phyloP scores from a whole-genome alignment of 2,113 vertebrate genomes.

The Hemibagrus wyckioides region DNA sequence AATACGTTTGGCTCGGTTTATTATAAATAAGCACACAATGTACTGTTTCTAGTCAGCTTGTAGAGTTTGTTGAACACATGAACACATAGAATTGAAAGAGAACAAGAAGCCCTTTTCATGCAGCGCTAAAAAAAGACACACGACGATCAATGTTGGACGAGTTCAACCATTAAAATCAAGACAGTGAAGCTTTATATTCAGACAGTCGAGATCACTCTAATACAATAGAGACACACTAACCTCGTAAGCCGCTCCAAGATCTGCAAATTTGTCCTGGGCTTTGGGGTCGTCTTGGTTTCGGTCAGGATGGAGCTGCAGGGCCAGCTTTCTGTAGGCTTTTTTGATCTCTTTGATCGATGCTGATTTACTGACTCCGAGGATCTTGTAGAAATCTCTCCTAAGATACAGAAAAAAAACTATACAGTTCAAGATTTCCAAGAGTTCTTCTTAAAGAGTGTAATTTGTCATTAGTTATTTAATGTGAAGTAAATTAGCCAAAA shows the following conservation, averaged over 20 bases:
- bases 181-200: no score
- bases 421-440: background rate
- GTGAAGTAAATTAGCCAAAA: background rate
- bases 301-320: conserved; percentile 94
- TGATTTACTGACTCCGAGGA: conserved; percentile 87
- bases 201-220: background rate
- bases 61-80: background rate
- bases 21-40: background rate
- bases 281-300: conserved; percentile 92
- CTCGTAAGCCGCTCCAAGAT: conserved; percentile 96
- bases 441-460: background rate
- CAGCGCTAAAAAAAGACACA: no score
- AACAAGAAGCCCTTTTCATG: background rate
- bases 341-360: conserved; percentile 95
- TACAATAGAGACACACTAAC: conserved; percentile 62
- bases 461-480: background rate
- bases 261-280: conserved; percentile 95
- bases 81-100: background rate
- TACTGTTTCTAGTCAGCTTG: background rate
- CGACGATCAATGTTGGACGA: no score
- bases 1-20: background rate
- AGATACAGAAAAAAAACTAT: background rate
- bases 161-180: background rate
- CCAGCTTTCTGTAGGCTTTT: conserved; percentile 96
- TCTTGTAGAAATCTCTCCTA: conserved; percentile 96